Evolutionary conservation across 2,888 invertebrate genomes (phyloP), one percentile per base, ranked within the genome.

Genomic region (Aporophyla lueneburgensis): DNA sequence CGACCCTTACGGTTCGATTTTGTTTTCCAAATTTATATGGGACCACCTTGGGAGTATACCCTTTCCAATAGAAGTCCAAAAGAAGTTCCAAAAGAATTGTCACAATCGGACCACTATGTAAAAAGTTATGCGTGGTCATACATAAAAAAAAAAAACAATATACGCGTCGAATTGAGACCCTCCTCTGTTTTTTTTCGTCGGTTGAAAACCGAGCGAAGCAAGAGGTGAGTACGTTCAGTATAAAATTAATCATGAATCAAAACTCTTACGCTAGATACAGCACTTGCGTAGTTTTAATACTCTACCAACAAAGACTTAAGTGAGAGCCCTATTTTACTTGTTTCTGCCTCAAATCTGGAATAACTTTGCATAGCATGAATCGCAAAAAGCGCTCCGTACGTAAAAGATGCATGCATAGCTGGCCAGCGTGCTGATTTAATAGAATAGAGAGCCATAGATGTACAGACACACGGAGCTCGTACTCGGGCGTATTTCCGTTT

Each of bases 301-400:
- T 71, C 43, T 19, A n/a, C 43, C 66, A 71, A 78, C 71, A 72
- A 62, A 68, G 71, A 80, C 80, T 79, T 79, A 82, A 81, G 88
- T 83, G 75, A 89, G 87, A 88, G 85, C 84, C 87, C 87, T 89
- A 89, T 91, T 92, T 91, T 88, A 89, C 89, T 91, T 91, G 92
- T 93, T 93, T 92, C 91, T 90, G 89, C 88, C 91, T 92, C 91
- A 93, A 94, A 94, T 93, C 93, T 92, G 88, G 94, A 93, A 95
- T 95, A 95, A 92, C 90, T 95, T 94, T 95, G 94, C 94, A 95
- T 95, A 93, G 92, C 93, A 95, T 95, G 95, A 94, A 95, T 95
- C 91, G 89, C 93, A 93, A 94, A 92, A 92, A 89, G 91, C 89
- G 89, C 66, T 76, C 87, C 87, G 90, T 92, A 91, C 92, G 93